Evolutionary conservation across 92 coral and sea anemone genomes (phyloP).

Genomic region (Metridium senile): DNA sequence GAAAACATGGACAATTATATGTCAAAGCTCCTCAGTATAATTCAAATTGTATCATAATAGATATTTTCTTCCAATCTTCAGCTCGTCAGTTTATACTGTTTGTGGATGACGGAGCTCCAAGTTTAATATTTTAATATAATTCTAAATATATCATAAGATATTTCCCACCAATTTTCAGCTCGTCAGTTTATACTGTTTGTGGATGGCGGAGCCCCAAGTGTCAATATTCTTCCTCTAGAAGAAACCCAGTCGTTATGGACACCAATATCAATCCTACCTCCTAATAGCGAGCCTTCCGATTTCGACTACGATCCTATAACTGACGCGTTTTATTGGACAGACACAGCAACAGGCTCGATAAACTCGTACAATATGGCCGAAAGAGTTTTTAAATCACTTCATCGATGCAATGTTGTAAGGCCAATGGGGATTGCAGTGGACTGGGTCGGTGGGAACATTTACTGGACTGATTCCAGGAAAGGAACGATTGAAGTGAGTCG

Average conservation of each 20-base stretch:
- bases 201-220: slow-evolving; percentile 31
- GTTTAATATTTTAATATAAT: slow-evolving; percentile 36
- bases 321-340: slow-evolving; percentile 55
- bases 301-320: slow-evolving; percentile 41
- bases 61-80: no score
- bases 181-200: slow-evolving; percentile 28
- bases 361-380: slow-evolving; percentile 20
- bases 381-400: slow-evolving; percentile 23
- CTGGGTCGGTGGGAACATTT: slow-evolving; percentile 62
- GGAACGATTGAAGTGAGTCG: slow-evolving; percentile 64
- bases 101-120: slow-evolving; percentile 28
- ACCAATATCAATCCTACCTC: slow-evolving; percentile 30
- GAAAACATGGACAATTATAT: no score
- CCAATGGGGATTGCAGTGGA: slow-evolving; percentile 72
- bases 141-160: no score
- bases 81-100: slow-evolving; percentile 36
- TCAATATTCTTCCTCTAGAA: slow-evolving; percentile 38
- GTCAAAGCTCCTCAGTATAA: no score
- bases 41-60: no score
- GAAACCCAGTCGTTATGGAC: slow-evolving; percentile 23
- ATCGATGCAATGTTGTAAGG: slow-evolving; percentile 40
- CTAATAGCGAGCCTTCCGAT: slow-evolving; percentile 28
- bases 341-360: slow-evolving; percentile 27
- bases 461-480: slow-evolving; percentile 63
- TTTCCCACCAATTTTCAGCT: slow-evolving; percentile 25